phyloP scores from a whole-genome alignment of 2,797 vertebrate species.

The Amblyopsis hoosieri region DNA sequence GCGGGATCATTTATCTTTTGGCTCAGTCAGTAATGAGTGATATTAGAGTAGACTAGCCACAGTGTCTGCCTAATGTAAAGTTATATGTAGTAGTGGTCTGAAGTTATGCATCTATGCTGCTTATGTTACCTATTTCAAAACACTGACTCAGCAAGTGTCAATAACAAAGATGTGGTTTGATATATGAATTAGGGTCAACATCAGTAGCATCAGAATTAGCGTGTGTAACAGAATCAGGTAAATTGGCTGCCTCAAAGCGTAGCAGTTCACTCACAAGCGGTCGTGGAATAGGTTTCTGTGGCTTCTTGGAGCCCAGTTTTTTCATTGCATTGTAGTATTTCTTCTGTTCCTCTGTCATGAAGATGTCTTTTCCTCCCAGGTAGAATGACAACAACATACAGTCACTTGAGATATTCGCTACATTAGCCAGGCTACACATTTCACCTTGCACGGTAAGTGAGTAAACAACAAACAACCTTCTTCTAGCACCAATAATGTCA shows the following conservation, averaged over 20 bases:
- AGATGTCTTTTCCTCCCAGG: conserved; percentile 94
- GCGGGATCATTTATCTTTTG: too few species aligned
- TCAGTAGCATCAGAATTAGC: too few species aligned
- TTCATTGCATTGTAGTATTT: conserved; percentile 99
- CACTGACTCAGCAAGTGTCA: too few species aligned
- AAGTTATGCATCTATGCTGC: too few species aligned
- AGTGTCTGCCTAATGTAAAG: too few species aligned
- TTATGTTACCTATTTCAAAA: too few species aligned
- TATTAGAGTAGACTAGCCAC: too few species aligned
- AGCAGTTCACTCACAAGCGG: conserved; percentile 74
- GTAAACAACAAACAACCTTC: conserved; percentile 2
- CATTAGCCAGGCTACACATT: neutral
- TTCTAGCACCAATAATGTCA: neutral
- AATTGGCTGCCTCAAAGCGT: neutral
- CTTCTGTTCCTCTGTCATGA: conserved; percentile 98
- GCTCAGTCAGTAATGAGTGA: too few species aligned
- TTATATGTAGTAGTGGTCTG: too few species aligned
- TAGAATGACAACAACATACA: conserved; percentile 64
- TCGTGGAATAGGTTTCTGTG: conserved; percentile 92
- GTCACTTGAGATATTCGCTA: neutral
- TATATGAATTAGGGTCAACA: too few species aligned
- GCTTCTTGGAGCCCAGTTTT: conserved; percentile 94
- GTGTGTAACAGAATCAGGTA: neutral
- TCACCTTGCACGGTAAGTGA: neutral
- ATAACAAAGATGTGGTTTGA: too few species aligned